phyloP scores from a whole-genome alignment of 2,888 invertebrate genomes.

The Dryomyza anilis region DNA sequence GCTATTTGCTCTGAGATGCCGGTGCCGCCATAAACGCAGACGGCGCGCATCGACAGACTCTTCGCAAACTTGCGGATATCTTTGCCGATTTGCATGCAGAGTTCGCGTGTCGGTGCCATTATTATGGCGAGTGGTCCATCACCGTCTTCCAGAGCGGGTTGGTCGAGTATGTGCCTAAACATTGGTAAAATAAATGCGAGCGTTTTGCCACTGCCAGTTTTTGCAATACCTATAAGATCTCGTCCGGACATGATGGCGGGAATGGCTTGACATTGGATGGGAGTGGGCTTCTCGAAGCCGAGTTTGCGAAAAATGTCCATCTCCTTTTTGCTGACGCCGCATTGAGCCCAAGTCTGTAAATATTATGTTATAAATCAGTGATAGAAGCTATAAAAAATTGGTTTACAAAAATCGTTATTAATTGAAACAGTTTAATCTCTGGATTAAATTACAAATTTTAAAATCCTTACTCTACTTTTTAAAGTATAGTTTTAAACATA shows the following conservation, averaged over 20 bases:
- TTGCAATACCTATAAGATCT: slow-evolving; percentile 98
- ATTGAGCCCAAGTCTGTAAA: slow-evolving; percentile 88
- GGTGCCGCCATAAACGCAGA: slow-evolving; percentile 98
- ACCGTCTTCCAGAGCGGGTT: slow-evolving; percentile 89
- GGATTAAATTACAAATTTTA: no score
- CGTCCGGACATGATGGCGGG: slow-evolving; percentile 96
- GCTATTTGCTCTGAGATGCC: slow-evolving; percentile 93
- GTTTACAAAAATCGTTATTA: not conserved
- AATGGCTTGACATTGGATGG: slow-evolving; percentile 97
- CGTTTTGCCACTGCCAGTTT: slow-evolving; percentile 99
- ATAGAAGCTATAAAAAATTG: slow-evolving; percentile 3
- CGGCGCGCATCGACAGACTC: slow-evolving; percentile 81
- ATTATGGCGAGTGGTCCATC: slow-evolving; percentile 97
- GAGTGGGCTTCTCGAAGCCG: slow-evolving; percentile 95
- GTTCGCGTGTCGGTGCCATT: slow-evolving; percentile 96
- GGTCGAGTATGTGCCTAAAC: slow-evolving; percentile 95
- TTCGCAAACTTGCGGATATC: slow-evolving; percentile 96
- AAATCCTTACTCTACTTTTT: no score
- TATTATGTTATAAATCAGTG: not conserved
- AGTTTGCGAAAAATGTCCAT: slow-evolving; percentile 88
- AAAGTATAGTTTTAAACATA: not conserved
- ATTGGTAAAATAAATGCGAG: slow-evolving; percentile 96
- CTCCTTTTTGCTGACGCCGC: slow-evolving; percentile 95
- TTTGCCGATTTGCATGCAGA: slow-evolving; percentile 98
- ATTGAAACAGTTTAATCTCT: not conserved